These are phyloP conservation scores for Oreochromis spilurus DNA, from an alignment of 2,113 vertebrate species.

Conservation along the genomic window DNA sequence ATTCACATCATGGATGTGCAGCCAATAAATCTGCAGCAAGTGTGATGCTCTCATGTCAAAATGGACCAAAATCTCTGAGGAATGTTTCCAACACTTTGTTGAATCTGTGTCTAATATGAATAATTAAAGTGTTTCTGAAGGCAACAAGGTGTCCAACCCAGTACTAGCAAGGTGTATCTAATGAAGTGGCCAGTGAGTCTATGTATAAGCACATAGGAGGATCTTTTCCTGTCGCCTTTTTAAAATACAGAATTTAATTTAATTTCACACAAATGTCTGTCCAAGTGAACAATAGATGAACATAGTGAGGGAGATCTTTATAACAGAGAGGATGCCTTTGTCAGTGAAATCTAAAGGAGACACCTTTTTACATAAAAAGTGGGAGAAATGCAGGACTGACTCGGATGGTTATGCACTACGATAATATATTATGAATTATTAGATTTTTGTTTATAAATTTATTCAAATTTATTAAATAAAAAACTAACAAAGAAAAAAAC, in stretches of 20 bases:
- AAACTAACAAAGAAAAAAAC: neutral
- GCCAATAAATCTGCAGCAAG: neutral
- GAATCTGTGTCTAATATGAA: neutral
- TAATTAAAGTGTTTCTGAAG: neutral
- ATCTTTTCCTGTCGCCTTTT: neutral
- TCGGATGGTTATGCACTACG: neutral
- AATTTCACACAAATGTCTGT: neutral
- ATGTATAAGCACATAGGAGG: neutral
- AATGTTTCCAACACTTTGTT: neutral
- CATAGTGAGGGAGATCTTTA: neutral
- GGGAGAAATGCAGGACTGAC: neutral
- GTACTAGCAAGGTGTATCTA: neutral
- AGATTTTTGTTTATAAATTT: neutral
- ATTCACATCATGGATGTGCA: neutral
- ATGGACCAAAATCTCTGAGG: neutral
- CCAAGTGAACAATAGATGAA: neutral
- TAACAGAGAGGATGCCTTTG: neutral
- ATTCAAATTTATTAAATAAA: neutral
- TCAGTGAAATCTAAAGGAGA: neutral
- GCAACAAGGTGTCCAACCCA: neutral
- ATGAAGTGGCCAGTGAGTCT: neutral
- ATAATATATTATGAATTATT: neutral
- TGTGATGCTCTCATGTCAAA: neutral
- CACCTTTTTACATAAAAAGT: neutral
- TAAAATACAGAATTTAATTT: neutral